phyloP scores from a whole-genome alignment of 2,888 invertebrate species.

The Mellilla xanthometata region DNA sequence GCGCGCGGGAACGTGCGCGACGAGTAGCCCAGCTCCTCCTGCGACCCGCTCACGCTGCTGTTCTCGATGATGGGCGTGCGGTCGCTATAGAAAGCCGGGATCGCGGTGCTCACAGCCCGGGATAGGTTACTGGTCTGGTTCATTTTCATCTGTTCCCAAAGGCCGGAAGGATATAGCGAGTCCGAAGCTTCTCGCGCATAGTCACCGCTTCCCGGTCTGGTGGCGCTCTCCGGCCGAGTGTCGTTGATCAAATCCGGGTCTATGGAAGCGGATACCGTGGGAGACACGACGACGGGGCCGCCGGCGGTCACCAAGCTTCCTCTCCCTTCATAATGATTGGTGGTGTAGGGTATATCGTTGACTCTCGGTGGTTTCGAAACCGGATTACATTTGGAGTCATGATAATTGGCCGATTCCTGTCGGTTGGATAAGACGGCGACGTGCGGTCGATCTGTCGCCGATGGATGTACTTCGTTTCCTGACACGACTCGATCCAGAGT shows the following conservation, averaged over 20 bases:
- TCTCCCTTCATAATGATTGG: slow-evolving; percentile 86
- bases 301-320: slow-evolving; percentile 85
- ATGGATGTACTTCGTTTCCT: slow-evolving; percentile 75
- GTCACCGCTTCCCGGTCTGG: slow-evolving; percentile 87
- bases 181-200: slow-evolving; percentile 89
- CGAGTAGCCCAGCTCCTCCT: slow-evolving; percentile 83
- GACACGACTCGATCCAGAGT: slow-evolving; percentile 88
- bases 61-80: slow-evolving; percentile 89
- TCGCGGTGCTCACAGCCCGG: slow-evolving; percentile 81
- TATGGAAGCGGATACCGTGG: slow-evolving; percentile 88
- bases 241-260: slow-evolving; percentile 94
- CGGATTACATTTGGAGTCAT: slow-evolving; percentile 82
- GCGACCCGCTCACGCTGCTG: slow-evolving; percentile 81
- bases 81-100: slow-evolving; percentile 86
- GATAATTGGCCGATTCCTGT: slow-evolving; percentile 62
- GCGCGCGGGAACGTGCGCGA: slow-evolving; percentile 85
- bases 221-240: slow-evolving; percentile 85
- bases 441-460: slow-evolving; percentile 76
- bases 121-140: slow-evolving; percentile 79
- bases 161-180: slow-evolving; percentile 89
- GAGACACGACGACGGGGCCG: slow-evolving; percentile 87
- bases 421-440: slow-evolving; percentile 83
- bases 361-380: slow-evolving; percentile 88
- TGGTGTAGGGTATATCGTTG: slow-evolving; percentile 86
- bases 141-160: slow-evolving; percentile 87